A percentile compares a stretch with the other conserved stretches of the same genome.
Evolutionary conservation across 1,140 invertebrate species (phyloP).

Genomic region (Pygmarrhopalites habei): DNA sequence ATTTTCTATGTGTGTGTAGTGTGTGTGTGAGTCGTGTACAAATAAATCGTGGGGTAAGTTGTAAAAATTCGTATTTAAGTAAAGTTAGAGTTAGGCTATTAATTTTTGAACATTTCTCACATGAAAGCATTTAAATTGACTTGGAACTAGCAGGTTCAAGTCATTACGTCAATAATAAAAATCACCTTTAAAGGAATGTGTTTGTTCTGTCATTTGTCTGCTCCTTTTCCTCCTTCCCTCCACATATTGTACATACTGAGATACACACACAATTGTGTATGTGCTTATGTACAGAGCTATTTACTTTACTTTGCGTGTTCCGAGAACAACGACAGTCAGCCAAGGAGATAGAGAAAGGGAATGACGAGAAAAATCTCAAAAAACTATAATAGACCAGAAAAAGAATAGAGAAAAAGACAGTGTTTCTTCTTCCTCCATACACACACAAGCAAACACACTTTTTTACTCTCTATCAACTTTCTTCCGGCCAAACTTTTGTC

Average conservation of each 20-base stretch:
- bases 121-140: constrained; percentile 7
- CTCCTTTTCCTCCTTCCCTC: neutral
- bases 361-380: no score
- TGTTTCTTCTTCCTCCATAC: no score
- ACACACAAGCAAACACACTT: no score
- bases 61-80: neutral
- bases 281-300: neutral
- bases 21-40: no score
- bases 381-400: no score
- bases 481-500: no score
- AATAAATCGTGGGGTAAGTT: neutral
- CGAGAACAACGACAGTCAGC: no score
- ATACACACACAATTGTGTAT: no score
- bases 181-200: constrained; percentile 10
- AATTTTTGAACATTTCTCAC: constrained; percentile 7
- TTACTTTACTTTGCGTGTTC: neutral
- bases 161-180: constrained; percentile 11
- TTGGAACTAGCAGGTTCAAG: constrained; percentile 3
- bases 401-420: no score
- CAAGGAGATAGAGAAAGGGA: no score
- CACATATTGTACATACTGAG: neutral
- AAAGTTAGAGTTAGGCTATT: neutral
- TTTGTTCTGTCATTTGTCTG: neutral
- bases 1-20: no score
- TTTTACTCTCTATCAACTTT: no score